These are phyloP conservation scores for Zosterops lateralis DNA, from an alignment of 2,113 vertebrate species.

Conservation along the genomic window DNA sequence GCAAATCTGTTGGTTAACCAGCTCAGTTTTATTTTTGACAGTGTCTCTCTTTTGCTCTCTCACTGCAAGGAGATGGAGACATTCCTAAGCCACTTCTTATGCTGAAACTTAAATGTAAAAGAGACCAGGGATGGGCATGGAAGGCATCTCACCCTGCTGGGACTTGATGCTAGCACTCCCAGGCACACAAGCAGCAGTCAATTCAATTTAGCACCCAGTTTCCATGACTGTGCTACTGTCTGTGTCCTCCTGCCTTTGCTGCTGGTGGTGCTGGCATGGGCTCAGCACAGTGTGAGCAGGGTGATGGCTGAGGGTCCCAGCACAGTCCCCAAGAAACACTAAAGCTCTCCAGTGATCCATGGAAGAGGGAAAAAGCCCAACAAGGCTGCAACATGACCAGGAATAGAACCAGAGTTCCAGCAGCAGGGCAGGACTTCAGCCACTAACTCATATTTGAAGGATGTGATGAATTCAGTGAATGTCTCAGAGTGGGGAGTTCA, in stretches of 20 bases:
- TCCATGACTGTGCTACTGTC: not conserved
- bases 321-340: not conserved
- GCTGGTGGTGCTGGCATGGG: fast-evolving
- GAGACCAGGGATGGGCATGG: not conserved
- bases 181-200: not conserved
- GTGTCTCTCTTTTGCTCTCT: not conserved
- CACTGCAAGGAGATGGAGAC: not conserved
- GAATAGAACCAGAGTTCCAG: not conserved
- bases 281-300: fast-evolving
- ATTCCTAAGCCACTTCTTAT: not conserved
- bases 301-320: not conserved
- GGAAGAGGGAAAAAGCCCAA: not conserved
- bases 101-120: not conserved
- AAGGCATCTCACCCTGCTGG: not conserved
- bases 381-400: not conserved
- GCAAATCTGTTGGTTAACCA: not conserved
- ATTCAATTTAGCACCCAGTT: not conserved
- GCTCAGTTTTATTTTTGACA: not conserved
- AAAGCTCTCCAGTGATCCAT: not conserved
- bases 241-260: not conserved
- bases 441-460: not conserved
- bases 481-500: not conserved
- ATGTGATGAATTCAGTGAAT: not conserved
- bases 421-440: not conserved
- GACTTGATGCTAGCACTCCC: not conserved